Evolutionary conservation across 2,888 invertebrate genomes (phyloP), one percentile per base, ranked within the genome.

Genomic region (Athalia circularis): DNA sequence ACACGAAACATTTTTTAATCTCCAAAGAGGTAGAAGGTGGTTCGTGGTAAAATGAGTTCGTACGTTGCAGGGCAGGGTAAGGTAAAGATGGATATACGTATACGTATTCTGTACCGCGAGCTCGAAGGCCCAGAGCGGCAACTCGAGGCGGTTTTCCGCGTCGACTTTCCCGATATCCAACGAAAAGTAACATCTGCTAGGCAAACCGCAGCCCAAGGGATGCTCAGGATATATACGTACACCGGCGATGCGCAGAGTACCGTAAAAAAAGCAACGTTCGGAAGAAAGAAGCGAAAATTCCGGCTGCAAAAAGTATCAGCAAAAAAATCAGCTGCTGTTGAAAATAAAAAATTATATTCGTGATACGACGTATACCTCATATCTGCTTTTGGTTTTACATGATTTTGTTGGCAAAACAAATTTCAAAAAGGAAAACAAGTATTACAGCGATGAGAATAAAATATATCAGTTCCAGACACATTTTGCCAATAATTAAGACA

Each of bases 31-130:
- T 54, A n/a, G 29, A 15, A 47, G 65, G 9, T 45, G 52, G 68
- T 54, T 68, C 6, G 52, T 52, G 68, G 68, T 68, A 54, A 29
- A 52, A 52, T 43, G 52, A 67, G 29, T 29, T 67, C 67, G 29
- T 15, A 52, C 15, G 13, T 45, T 9, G 54, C n/a, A n/a, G n/a
- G n/a, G 68, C 3, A 54, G 29, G 29, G 29, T 29, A 29, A 29
- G 29, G 29, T 29, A 29, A 2, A 29, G 29, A 29, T 2, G 29
- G 29, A 2, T 29, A 1, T 29, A 29, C 29, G 68, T 54, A 50
- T 65, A 64, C 6, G 45, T 68, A 68, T 68, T 54, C 29, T 54
- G 52, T 52, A 15, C 11, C 9, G 52, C 11, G 54, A 7, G 52
- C 11, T 13, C 7, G 5, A 15, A 29, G 67, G 45, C 67, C 8